Percentiles rank a stretch among this genome's conserved stretches.
These are phyloP conservation scores for Acrossocheilus fasciatus DNA, from an alignment of 2,797 vertebrate species.

Conservation along the genomic window DNA sequence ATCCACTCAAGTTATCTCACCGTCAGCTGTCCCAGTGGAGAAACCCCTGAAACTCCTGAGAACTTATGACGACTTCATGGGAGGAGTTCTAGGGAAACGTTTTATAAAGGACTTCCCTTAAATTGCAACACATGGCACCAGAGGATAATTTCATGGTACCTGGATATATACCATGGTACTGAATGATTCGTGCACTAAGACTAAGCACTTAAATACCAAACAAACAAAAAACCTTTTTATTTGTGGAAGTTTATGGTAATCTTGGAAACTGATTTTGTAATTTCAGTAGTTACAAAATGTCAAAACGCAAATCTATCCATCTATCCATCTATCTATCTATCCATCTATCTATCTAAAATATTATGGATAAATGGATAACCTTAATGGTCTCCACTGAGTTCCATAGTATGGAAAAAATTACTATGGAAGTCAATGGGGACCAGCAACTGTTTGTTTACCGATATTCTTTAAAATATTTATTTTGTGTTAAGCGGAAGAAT, in stretches of 20 bases:
- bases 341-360: no score
- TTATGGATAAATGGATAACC: not conserved
- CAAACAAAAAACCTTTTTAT: not conserved
- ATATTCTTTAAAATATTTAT: not conserved
- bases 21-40: slow-evolving; percentile 7
- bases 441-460: no score
- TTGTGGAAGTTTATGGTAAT: not conserved
- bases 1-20: not conserved
- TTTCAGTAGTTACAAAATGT: not conserved
- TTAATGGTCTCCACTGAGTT: not conserved
- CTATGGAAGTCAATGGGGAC: not conserved
- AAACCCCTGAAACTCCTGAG: slow-evolving; percentile 21
- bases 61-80: slow-evolving; percentile 7
- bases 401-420: not conserved
- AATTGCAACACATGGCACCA: not conserved
- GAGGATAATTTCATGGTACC: not conserved
- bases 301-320: not conserved
- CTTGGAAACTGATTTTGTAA: not conserved
- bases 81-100: slow-evolving; percentile 24
- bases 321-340: no score
- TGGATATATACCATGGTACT: not conserved
- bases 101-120: not conserved
- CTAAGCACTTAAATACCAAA: not conserved
- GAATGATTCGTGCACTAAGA: not conserved
- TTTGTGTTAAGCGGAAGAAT: not conserved